A percentile compares a stretch with the other conserved stretches of the same genome.
These are phyloP conservation scores for Drosophila hydei DNA, from an alignment of 1,140 invertebrate species.

Conservation along the genomic window DNA sequence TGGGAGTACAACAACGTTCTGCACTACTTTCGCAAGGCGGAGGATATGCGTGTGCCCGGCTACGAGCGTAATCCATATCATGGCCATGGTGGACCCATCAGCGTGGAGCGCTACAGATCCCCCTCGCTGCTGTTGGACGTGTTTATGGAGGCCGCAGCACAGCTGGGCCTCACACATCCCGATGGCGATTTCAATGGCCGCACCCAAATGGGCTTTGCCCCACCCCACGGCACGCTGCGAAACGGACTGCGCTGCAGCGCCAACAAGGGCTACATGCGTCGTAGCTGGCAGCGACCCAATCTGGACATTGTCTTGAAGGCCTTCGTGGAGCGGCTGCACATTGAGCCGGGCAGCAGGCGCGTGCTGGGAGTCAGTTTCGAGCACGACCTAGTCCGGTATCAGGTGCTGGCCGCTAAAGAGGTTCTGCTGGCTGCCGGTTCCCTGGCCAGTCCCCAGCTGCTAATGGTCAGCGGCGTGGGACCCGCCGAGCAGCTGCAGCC, in stretches of 20 bases:
- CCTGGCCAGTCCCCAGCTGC: conserved; percentile 90
- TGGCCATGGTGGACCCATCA: conserved; percentile 87
- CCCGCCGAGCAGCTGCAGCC: conserved; percentile 85
- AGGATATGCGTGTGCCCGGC: conserved; percentile 88
- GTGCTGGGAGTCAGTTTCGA: conserved; percentile 88
- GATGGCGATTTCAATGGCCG: conserved; percentile 90
- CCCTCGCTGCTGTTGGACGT: conserved; percentile 87
- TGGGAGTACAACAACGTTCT: conserved; percentile 92
- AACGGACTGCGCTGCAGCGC: conserved; percentile 93
- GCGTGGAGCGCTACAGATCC: conserved; percentile 87
- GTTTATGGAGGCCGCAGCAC: conserved; percentile 88
- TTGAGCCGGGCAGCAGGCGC: conserved; percentile 85
- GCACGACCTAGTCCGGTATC: conserved; percentile 84
- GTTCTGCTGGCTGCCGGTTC: conserved; percentile 90
- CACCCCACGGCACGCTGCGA: conserved; percentile 90
- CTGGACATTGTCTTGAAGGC: conserved; percentile 89
- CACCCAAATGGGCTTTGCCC: conserved; percentile 89
- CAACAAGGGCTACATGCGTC: conserved; percentile 91
- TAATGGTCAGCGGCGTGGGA: conserved; percentile 92
- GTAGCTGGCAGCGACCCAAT: conserved; percentile 88
- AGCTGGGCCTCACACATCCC: conserved; percentile 85
- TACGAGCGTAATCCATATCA: conserved; percentile 86
- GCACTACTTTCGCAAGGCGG: conserved; percentile 91
- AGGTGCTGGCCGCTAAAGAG: conserved; percentile 86
- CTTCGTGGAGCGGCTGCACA: conserved; percentile 87